Percentiles rank a stretch among this genome's conserved stretches.
phyloP scores from a whole-genome alignment of 1,140 invertebrate species.

The Drosophila kikkawai region DNA sequence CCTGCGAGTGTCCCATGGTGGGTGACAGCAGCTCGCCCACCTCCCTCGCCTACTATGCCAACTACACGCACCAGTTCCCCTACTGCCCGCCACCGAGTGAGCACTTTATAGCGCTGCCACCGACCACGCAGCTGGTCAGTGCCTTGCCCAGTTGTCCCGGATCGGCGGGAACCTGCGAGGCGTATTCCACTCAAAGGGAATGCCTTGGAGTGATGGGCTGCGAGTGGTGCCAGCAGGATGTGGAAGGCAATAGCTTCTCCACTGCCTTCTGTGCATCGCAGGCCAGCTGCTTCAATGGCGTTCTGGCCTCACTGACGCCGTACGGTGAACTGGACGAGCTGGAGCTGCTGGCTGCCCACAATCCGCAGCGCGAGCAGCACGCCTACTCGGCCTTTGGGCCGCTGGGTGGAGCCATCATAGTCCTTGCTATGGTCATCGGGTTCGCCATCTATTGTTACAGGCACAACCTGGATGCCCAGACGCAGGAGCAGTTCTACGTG shows the following conservation, averaged over 20 bases:
- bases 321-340: conserved; percentile 90
- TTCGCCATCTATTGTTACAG: conserved; percentile 89
- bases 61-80: conserved; percentile 75
- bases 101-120: conserved; percentile 73
- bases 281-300: conserved; percentile 93
- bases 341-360: conserved; percentile 85
- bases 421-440: conserved; percentile 87
- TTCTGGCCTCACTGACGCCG: conserved; percentile 91
- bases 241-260: conserved; percentile 89
- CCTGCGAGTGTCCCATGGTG: conserved; percentile 95
- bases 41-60: conserved; percentile 59
- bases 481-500: conserved; percentile 86
- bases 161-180: conserved; percentile 89
- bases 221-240: conserved; percentile 95
- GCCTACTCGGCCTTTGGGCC: conserved; percentile 88
- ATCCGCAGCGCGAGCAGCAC: conserved; percentile 85
- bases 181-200: conserved; percentile 89
- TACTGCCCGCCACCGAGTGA: conserved; percentile 80
- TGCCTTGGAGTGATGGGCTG: conserved; percentile 95
- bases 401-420: conserved; percentile 88
- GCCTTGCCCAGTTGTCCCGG: conserved; percentile 87
- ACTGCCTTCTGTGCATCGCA: conserved; percentile 92
- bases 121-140: conserved; percentile 52
- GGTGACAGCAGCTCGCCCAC: conserved; percentile 43
- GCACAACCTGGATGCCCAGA: conserved; percentile 87